A percentile compares a stretch with the other conserved stretches of the same genome.
phyloP scores from a whole-genome alignment of 2,888 invertebrate genomes.

The Eupsilia transversa region DNA sequence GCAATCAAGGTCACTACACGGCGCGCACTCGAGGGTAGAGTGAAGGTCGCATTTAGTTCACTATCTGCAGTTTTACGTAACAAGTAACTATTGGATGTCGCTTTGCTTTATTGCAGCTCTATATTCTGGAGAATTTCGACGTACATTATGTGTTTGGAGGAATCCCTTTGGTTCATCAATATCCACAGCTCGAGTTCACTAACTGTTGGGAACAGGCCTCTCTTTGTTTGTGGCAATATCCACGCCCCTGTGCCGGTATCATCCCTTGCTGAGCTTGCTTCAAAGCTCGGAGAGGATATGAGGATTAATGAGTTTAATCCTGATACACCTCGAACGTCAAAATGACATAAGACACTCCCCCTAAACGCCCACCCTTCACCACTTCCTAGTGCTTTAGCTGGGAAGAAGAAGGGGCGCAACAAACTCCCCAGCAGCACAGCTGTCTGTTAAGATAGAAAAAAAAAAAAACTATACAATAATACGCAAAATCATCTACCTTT shows the following conservation, averaged over 20 bases:
- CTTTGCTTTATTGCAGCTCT: background rate
- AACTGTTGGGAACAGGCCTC: too few species aligned
- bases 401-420: too few species aligned
- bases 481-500: too few species aligned
- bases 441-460: too few species aligned
- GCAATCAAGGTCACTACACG: constrained; percentile 42
- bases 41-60: constrained; percentile 6
- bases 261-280: background rate
- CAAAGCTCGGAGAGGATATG: background rate
- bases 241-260: background rate
- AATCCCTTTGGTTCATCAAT: background rate
- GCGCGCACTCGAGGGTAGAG: constrained; percentile 1
- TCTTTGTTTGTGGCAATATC: background rate
- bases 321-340: too few species aligned
- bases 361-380: too few species aligned
- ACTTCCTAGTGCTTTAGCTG: too few species aligned
- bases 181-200: too few species aligned
- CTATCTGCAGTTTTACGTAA: constrained; percentile 20
- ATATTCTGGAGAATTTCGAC: too few species aligned
- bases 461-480: too few species aligned
- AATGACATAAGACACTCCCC: too few species aligned
- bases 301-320: background rate
- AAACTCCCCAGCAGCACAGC: too few species aligned
- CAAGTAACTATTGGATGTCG: background rate
- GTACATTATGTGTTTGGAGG: background rate